Base-by-base conservation (phyloP, 1,140 invertebrate genomes). In the Thrips palmi region DNA sequence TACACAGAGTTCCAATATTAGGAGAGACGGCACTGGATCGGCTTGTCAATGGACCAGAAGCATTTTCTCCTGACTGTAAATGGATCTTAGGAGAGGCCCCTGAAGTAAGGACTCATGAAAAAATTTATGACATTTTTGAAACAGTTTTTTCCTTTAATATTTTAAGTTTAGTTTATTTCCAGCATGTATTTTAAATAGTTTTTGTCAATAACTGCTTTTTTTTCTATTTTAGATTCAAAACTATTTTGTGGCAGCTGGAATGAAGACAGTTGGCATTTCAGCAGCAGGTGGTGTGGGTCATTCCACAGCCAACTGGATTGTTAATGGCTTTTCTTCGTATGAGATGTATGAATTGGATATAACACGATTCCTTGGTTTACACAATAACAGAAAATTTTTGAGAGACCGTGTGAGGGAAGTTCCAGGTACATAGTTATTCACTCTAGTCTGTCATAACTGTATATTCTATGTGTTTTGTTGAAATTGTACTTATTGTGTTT, bases 361-460 rank as follows among this genome's bases (percentile, higher is more conserved):
- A 4, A 77, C 78, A 21, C 66, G 94, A 24, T 98, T 97, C 58
- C 65, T 97, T 2, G 85, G 84, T 2, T 63, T 96, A 20, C 94
- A 99, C 54, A 96, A 96, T 53, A 98, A 97, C 60, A 72, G 79
- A 35, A 81, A 86, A 55, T 98, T 96, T 58, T 61, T 98, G 14
- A 68, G 79, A 21, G 91, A 97, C 53, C 68, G 94, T 44, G 83
- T 92, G 15, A 81, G 72, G 53, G 94, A 99, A 67, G 83, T 92
- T 3, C 85, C 91, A 32, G 82, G 91, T 72, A 48, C 57, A 57
- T 47, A 23, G 11, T 27, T 25, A n/a, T 30, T n/a, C n/a, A n/a
- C n/a, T n/a, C n/a, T n/a, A n/a, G n/a, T n/a, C n/a, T n/a, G n/a
- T n/a, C n/a, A n/a, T n/a, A n/a, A n/a, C n/a, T n/a, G 7, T 8